Base-by-base conservation (phyloP, 2,113 vertebrate species). In the Panthera tigris region DNA sequence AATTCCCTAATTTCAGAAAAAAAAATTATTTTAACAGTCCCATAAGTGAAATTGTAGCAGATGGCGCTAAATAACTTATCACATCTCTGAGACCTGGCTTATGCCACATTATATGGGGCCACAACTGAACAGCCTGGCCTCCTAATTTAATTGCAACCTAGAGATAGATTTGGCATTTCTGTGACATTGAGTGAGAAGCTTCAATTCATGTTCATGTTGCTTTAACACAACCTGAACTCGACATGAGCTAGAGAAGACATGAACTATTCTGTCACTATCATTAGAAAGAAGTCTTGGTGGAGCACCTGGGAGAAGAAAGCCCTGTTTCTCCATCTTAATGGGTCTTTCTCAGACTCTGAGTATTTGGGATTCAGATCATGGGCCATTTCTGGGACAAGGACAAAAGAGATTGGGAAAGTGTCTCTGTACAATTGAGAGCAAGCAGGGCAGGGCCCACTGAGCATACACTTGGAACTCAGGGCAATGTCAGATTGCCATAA, bases 31-130 rank as follows among this genome's bases (percentile, higher is more conserved):
- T 96, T 83, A 73, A 87, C 94, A 84, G 45, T 78, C 73, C 14
- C 39, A 31, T 18, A 23, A 84, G 95, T 97, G 87, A 97, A 89
- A 92, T 96, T 83, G 87, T 97, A 97, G 80, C 97, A 98, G 95
- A 97, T 84, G 95, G 94, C 78, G 74, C 27, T 95, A 97, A 97
- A 91, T 93, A 96, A 97, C 65, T 92, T 90, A 89, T 68, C 89
- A 92, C 86, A 61, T 94, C 80, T 93, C 95, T 7, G 55, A 61
- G 88, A 92, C 92, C 94, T 96, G 80, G 61, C 81, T 92, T 96
- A 88, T 83, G 69, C 57, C 18, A 13, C 92, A 78, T 92, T 90
- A 36, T 74, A 66, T 73, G 63, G 83, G 96, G 81, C 81, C 21
- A 6, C 23, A 78, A 87, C 76, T 88, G 71, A 97, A 94, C 92